Conservation (phyloP, 2,888 invertebrate genomes). For the Maniola hyperantus region DNA sequence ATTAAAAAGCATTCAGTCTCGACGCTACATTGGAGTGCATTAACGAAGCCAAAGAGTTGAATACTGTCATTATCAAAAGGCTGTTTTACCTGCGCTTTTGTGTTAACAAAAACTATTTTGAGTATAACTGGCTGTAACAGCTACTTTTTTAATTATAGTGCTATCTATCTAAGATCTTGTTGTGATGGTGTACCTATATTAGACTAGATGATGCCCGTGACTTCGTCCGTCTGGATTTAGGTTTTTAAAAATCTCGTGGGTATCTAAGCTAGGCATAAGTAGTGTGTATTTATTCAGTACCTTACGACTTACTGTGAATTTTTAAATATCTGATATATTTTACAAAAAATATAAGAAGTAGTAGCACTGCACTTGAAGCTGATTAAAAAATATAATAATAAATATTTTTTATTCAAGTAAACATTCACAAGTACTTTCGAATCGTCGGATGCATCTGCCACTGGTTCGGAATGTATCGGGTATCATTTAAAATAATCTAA, state of each 20-base stretch:
- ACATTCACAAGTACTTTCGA: too few species aligned
- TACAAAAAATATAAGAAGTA: too few species aligned
- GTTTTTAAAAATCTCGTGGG: background rate
- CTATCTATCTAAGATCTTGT: background rate
- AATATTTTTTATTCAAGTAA: too few species aligned
- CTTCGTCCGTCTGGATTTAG: background rate
- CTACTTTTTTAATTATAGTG: slow-evolving; percentile 1
- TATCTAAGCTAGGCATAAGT: too few species aligned
- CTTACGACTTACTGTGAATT: too few species aligned
- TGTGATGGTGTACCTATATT: background rate
- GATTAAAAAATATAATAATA: too few species aligned
- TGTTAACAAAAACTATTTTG: slow-evolving; percentile 14
- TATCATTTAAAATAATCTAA: background rate
- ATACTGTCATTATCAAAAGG: slow-evolving; percentile 37
- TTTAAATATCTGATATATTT: too few species aligned
- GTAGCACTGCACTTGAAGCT: too few species aligned
- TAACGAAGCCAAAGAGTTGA: slow-evolving; percentile 44
- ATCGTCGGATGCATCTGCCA: too few species aligned
- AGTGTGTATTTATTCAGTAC: too few species aligned
- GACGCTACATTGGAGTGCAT: slow-evolving; percentile 57
- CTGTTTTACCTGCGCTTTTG: slow-evolving; percentile 29
- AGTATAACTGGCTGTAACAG: background rate
- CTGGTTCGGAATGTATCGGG: too few species aligned
- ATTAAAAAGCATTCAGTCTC: slow-evolving; percentile 73
- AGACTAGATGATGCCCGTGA: too few species aligned